These are phyloP conservation scores for Onychomys torridus DNA, from an alignment of 2,797 vertebrate genomes.

Conservation along the genomic window DNA sequence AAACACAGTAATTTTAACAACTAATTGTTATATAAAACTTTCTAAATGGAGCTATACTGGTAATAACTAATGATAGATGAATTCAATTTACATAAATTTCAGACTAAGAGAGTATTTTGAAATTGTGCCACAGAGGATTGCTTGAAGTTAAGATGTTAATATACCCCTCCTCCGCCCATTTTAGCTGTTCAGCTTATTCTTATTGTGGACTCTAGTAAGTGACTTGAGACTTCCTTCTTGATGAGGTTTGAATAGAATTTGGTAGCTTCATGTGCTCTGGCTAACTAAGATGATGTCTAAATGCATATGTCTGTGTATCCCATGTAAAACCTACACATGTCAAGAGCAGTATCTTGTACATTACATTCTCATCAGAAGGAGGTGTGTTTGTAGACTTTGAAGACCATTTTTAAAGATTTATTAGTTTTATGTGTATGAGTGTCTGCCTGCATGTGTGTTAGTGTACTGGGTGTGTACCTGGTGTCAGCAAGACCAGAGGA, in stretches of 20 bases:
- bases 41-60: constrained; percentile 91
- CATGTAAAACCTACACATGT: neutral
- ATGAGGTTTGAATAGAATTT: constrained; percentile 91
- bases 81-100: constrained; percentile 99
- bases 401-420: neutral
- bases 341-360: neutral
- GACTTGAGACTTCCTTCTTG: constrained; percentile 91
- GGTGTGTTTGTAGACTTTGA: constrained; percentile 17
- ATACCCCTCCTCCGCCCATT: constrained; percentile 94
- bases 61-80: constrained; percentile 97
- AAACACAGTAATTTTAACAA: constrained; percentile 93
- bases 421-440: neutral
- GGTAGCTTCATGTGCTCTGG: constrained; percentile 78
- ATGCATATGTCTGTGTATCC: neutral
- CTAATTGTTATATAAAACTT: constrained; percentile 96
- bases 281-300: constrained; percentile 52
- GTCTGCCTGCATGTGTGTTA: neutral
- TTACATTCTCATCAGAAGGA: constrained; percentile 22
- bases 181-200: constrained; percentile 94
- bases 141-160: constrained; percentile 97
- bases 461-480: neutral
- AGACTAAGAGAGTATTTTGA: constrained; percentile 95
- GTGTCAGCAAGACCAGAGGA: neutral
- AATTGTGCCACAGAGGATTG: constrained; percentile 96
- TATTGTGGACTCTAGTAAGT: constrained; percentile 94